A percentile compares a stretch with the other conserved stretches of the same genome.
These are phyloP conservation scores for Trichogramma dendrolimi DNA, from an alignment of 2,888 invertebrate genomes.

Conservation along the genomic window DNA sequence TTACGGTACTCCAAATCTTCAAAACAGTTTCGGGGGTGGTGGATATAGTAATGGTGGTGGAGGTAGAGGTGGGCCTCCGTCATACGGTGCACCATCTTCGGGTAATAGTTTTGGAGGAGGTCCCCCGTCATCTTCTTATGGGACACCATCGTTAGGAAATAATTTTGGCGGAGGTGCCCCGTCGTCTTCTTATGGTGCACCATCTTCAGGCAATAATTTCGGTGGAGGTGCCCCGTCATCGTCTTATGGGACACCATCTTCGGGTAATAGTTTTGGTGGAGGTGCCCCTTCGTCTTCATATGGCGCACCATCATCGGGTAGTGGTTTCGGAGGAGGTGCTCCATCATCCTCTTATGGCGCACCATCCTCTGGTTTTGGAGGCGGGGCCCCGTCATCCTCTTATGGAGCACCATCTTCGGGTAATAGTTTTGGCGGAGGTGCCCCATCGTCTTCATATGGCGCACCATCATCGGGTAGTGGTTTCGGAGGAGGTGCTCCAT, in stretches of 20 bases:
- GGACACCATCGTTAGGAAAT: constrained; percentile 45
- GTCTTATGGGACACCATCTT: constrained; percentile 53
- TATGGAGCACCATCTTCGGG: constrained; percentile 47
- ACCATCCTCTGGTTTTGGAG: constrained; percentile 44
- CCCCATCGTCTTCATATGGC: constrained; percentile 41
- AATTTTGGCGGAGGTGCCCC: constrained; percentile 44
- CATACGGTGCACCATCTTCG: constrained; percentile 45
- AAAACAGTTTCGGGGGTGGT: constrained; percentile 42
- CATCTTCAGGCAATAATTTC: constrained; percentile 22
- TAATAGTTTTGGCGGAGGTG: constrained; percentile 43
- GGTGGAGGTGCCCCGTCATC: constrained; percentile 46
- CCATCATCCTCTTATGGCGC: constrained; percentile 47
- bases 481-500: constrained; percentile 46
- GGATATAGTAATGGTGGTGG: constrained; percentile 39
- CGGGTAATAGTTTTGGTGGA: constrained; percentile 29
- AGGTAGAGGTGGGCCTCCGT: constrained; percentile 29
- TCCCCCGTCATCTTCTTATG: constrained; percentile 44
- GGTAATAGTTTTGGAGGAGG: constrained; percentile 34
- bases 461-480: constrained; percentile 41
- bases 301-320: constrained; percentile 44
- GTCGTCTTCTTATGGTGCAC: constrained; percentile 45
- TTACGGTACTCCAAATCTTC: constrained; percentile 50
- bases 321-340: constrained; percentile 34
- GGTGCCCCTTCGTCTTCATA: constrained; percentile 37
- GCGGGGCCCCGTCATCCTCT: constrained; percentile 37